phyloP scores from a whole-genome alignment of 2,113 vertebrate species.

The Triplophysa tibetana region DNA sequence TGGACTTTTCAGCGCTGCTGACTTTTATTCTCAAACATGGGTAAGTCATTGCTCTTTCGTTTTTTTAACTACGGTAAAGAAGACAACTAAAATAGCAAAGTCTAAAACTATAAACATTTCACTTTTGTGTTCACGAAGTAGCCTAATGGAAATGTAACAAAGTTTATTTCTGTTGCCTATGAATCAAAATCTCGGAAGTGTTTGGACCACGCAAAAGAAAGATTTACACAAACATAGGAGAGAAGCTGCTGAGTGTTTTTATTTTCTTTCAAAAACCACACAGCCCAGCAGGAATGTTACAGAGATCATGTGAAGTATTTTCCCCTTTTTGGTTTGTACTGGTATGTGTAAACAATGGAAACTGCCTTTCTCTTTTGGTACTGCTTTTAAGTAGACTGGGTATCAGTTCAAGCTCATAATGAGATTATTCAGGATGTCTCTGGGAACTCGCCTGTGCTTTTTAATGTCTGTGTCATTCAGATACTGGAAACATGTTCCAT shows the following conservation, averaged over 20 bases:
- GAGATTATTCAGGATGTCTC: conserved; percentile 33
- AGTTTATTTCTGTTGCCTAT: background rate
- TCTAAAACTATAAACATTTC: background rate
- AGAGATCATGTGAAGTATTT: background rate
- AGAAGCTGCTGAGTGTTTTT: background rate
- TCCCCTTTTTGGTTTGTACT: background rate
- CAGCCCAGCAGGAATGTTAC: background rate
- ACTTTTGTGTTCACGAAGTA: background rate
- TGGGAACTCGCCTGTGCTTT: background rate
- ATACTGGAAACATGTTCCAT: background rate
- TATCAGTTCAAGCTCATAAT: conserved; percentile 15
- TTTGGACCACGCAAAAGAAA: background rate
- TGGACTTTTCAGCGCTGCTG: conserved; percentile 13
- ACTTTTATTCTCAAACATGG: conserved; percentile 37
- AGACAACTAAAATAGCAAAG: background rate
- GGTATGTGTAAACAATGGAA: background rate
- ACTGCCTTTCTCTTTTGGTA: background rate
- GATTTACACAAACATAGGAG: background rate
- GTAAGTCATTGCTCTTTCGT: conserved; percentile 28
- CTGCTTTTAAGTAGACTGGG: conserved; percentile 1
- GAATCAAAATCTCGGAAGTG: background rate
- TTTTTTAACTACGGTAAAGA: background rate
- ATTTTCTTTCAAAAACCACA: background rate
- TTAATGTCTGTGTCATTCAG: background rate
- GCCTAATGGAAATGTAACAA: background rate